phyloP scores from a whole-genome alignment of 2,888 invertebrate species.

The Oscheius sp. region DNA sequence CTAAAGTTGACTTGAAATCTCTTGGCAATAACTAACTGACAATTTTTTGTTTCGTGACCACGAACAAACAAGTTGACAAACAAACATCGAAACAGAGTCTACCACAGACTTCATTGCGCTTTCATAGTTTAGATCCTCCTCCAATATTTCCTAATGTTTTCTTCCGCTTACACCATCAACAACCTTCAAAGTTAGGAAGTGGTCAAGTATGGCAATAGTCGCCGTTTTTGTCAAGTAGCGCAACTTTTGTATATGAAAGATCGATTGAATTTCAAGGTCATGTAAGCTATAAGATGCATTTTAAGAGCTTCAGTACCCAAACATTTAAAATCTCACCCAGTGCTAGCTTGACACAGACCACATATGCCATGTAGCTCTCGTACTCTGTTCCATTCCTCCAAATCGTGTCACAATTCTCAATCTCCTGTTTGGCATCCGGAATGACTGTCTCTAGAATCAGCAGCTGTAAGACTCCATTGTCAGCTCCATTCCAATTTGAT shows the following conservation, averaged over 20 bases:
- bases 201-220: not conserved
- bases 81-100: no score
- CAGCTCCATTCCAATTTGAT: constrained; percentile 65
- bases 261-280: constrained; percentile 16
- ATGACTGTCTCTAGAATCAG: constrained; percentile 66
- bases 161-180: no score
- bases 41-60: no score
- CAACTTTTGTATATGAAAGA: not conserved
- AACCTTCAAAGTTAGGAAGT: not conserved
- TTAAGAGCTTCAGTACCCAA: not conserved
- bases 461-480: constrained; percentile 70
- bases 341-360: constrained; percentile 66
- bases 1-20: no score
- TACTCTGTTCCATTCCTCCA: constrained; percentile 67
- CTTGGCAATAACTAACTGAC: no score
- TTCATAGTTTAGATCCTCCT: no score
- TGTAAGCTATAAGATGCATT: not conserved
- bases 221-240: not conserved
- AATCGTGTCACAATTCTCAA: constrained; percentile 58
- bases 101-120: no score
- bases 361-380: constrained; percentile 70
- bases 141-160: no score
- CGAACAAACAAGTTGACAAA: no score
- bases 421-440: constrained; percentile 55
- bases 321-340: constrained; percentile 49